These are phyloP conservation scores for Coptotermes formosanus DNA, from an alignment of 1,140 invertebrate genomes.

Conservation along the genomic window DNA sequence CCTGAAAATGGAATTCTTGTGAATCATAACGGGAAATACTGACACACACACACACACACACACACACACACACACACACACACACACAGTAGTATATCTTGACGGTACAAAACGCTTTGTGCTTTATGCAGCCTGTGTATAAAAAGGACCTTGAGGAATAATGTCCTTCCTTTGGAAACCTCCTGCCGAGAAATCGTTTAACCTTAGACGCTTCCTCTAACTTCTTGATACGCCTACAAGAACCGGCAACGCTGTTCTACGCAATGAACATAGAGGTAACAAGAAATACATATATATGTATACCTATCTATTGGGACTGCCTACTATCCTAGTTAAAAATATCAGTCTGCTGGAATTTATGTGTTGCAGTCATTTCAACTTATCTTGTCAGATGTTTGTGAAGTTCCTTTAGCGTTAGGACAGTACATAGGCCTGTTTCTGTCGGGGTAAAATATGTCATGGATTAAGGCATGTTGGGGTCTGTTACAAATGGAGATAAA, in stretches of 20 bases:
- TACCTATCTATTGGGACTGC: background rate
- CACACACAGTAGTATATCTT: background rate
- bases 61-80: too few relatives aligned
- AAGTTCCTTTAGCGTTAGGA: too few relatives aligned
- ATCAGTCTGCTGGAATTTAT: background rate
- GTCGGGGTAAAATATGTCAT: too few relatives aligned
- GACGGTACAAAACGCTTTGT: background rate
- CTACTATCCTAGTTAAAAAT: constrained; percentile 23
- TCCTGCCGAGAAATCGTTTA: constrained; percentile 29
- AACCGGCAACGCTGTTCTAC: constrained; percentile 27
- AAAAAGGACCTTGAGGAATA: constrained; percentile 6
- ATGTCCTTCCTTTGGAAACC: constrained; percentile 20
- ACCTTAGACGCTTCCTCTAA: constrained; percentile 29
- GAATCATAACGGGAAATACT: too few relatives aligned
- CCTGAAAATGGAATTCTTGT: too few relatives aligned
- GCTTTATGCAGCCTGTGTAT: background rate
- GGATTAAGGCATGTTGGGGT: too few relatives aligned
- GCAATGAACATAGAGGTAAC: constrained; percentile 3
- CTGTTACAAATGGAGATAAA: too few relatives aligned
- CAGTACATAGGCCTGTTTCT: too few relatives aligned
- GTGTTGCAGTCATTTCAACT: background rate
- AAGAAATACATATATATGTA: background rate
- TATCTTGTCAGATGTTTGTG: too few relatives aligned
- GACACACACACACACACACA: too few relatives aligned
- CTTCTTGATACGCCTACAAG: constrained; percentile 28